Evolutionary conservation across 1,140 invertebrate genomes (phyloP), one percentile per base, ranked within the genome.

Genomic region (Akabosia matsudoensis): DNA sequence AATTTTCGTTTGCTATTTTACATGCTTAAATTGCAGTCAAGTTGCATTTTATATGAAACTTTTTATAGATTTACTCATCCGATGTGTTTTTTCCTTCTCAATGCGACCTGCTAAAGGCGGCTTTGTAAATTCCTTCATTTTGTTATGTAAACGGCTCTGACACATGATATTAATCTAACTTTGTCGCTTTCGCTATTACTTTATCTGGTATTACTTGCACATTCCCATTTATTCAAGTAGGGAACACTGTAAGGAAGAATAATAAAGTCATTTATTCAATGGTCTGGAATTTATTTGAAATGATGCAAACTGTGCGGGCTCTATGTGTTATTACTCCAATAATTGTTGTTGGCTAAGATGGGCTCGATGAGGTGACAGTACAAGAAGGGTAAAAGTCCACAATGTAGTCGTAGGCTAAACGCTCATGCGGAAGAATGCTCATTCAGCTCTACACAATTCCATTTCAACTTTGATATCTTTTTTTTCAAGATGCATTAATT

Each of bases 191-290:
- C n/a, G n/a, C n/a, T n/a, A n/a, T n/a, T n/a, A n/a, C 37, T 18
- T 18, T 18, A 45, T 45, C 7, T 45, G 7, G 37, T 45, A 10
- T 45, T 18, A 7, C 37, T 45, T 45, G 7, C 18, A 18, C 37
- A 45, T 45, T 10, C 37, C 7, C 37, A 70, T 70, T 70, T 70
- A n/a, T n/a, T n/a, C n/a, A 70, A 33, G 22, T 31, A 14, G 28
- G 10, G 33, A 70, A 31, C 10, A 16, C 7, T 70, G 24, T 70
- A 70, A 2, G 33, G 33, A 72, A 37, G 70, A 72, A 72, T 67
- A 67, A 67, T 67, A 67, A 67, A 67, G 61, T 67, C 61, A 67
- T 67, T 67, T 67, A 67, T 67, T 67, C 61, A 67, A 67, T 67
- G 61, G 61, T n/a, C 28, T 67, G 61, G 61, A 67, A 67, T 67